phyloP scores from a whole-genome alignment of 1,140 invertebrate genomes.

The Brachionus manjavacas region DNA sequence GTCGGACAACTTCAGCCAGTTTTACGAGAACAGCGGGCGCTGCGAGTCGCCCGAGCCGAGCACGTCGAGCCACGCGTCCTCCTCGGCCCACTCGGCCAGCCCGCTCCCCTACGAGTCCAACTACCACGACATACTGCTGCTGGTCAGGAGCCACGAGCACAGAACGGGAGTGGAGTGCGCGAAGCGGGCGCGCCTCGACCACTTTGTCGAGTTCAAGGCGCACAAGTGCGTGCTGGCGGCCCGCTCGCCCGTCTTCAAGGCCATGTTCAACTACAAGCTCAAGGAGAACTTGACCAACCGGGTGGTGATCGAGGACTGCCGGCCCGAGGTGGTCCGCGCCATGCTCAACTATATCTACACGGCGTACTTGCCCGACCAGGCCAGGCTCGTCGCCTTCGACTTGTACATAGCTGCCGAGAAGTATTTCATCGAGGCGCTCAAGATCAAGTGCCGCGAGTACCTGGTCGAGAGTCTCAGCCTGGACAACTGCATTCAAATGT shows the following conservation, averaged over 20 bases:
- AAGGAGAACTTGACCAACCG: slow-evolving; percentile 42
- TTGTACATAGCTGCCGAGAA: slow-evolving; percentile 41
- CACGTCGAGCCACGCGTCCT: neutral
- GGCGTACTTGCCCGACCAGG: slow-evolving; percentile 31
- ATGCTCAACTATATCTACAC: slow-evolving; percentile 42
- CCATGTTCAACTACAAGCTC: slow-evolving; percentile 50
- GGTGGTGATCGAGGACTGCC: slow-evolving; percentile 42
- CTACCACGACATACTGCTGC: neutral
- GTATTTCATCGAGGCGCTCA: slow-evolving; percentile 41
- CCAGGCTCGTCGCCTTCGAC: neutral
- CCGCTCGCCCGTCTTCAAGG: slow-evolving; percentile 52
- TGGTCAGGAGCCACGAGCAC: neutral
- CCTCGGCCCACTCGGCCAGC: neutral
- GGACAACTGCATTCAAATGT: slow-evolving; percentile 24
- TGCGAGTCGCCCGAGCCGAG: neutral
- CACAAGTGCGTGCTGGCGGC: slow-evolving; percentile 51
- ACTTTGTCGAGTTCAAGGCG: slow-evolving; percentile 46
- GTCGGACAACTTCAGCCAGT: slow-evolving; percentile 39
- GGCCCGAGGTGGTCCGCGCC: slow-evolving; percentile 32
- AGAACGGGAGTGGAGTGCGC: neutral
- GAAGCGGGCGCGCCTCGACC: neutral
- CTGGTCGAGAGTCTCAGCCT: neutral
- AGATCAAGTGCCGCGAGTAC: slow-evolving; percentile 38
- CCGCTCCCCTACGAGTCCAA: neutral
- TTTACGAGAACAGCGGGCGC: neutral